Evolutionary conservation across 2,888 invertebrate species (phyloP), one percentile per base, ranked within the genome.

Genomic region (Rapana venosa): DNA sequence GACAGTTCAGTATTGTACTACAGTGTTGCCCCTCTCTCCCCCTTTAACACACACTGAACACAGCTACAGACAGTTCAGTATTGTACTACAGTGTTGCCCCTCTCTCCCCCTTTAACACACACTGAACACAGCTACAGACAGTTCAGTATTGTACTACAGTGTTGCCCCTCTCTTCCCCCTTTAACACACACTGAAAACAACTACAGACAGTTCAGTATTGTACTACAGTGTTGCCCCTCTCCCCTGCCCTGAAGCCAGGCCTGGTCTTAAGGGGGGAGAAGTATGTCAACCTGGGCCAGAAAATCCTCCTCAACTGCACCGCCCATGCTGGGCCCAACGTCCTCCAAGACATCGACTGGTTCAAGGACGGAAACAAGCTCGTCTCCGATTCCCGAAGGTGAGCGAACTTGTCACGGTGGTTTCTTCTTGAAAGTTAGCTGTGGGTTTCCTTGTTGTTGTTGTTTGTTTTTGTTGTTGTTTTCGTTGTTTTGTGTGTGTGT

Each of bases 271-370:
- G 74, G 35, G 92, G 92, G 5, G 90, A 90, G 30, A 90, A 91
- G 87, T 92, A 90, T 58, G 91, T 91, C 56, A 90, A 92, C 74
- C 88, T 91, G 36, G 91, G 91, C 2, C 90, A 92, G 61, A 90
- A 85, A 47, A 92, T 92, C 26, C 74, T 56, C 22, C 90, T 92
- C 77, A 89, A 74, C 61, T 93, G 93, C 89, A 93, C 92, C 74
- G 93, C 91, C 22, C 92, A 92, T n/a, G 92, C 91, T 11, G 92
- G 91, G 0, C 90, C 92, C 4, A 66, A 89, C 47, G 90, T 90
- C 6, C 92, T 92, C 4, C 92, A 92, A 70, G 91, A 92, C 30
- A 92, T 93, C 47, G 93, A 93, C 91, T 93, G 93, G 93, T 93
- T 92, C 88, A 91, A 92, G 47, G 92, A 92, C 32, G 92, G 92